phyloP scores from a whole-genome alignment of 2,888 invertebrate species.

The Lacanobia oleracea region DNA sequence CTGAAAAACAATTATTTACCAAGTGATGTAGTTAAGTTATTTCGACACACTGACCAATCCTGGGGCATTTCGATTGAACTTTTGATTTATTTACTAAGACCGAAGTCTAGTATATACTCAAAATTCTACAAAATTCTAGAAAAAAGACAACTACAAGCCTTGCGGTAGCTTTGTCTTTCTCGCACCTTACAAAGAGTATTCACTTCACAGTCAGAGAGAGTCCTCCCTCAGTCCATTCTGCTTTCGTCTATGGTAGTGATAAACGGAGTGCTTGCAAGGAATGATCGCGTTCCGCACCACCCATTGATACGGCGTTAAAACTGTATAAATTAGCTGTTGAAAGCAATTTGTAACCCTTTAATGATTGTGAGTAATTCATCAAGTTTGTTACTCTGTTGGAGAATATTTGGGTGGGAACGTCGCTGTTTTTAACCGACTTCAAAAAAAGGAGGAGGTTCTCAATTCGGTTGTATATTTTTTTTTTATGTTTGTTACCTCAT shows the following conservation, averaged over 20 bases:
- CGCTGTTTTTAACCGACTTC: too few species aligned
- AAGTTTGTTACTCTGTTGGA: constrained; percentile 17
- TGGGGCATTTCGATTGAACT: too few species aligned
- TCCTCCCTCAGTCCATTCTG: constrained; percentile 1
- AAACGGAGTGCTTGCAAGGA: constrained; percentile 71
- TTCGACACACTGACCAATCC: too few species aligned
- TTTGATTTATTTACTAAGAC: too few species aligned
- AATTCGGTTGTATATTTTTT: too few species aligned
- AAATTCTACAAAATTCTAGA: too few species aligned
- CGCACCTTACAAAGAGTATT: background rate
- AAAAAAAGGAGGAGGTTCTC: too few species aligned
- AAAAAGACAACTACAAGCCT: background rate
- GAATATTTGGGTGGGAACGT: background rate
- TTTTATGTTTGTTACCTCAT: too few species aligned
- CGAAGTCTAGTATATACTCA: too few species aligned
- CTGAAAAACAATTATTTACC: too few species aligned
- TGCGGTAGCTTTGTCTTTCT: background rate
- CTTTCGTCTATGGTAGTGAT: constrained; percentile 67
- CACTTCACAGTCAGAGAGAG: background rate
- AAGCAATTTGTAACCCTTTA: constrained; percentile 65
- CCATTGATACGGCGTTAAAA: constrained; percentile 69
- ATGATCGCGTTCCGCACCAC: constrained; percentile 67
- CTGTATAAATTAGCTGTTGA: constrained; percentile 68
- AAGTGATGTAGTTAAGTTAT: too few species aligned
- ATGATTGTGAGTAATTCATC: constrained; percentile 54